A percentile compares a stretch with the other conserved stretches of the same genome.
Conservation (phyloP, 2,113 vertebrate species). For the Dryoscopus gambensis region DNA sequence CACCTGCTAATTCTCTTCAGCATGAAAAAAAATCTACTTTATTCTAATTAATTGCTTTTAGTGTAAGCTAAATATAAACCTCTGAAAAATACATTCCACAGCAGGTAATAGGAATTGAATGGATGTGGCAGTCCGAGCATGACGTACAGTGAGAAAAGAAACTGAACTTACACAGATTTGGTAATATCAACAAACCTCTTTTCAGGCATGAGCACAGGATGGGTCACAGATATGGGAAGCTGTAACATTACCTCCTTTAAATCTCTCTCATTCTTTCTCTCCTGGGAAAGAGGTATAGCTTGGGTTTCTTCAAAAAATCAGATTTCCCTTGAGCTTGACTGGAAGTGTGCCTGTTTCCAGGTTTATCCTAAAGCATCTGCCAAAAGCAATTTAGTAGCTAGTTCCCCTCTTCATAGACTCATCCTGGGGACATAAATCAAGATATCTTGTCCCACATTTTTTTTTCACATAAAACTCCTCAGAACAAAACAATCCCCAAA, state of each 20-base stretch:
- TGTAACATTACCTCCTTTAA: background rate
- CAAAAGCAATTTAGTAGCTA: background rate
- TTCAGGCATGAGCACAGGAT: background rate
- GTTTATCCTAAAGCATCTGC: background rate
- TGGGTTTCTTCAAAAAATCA: background rate
- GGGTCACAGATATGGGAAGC: background rate
- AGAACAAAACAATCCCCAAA: background rate
- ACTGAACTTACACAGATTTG: background rate
- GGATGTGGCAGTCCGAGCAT: background rate
- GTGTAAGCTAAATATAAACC: background rate
- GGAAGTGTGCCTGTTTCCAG: background rate
- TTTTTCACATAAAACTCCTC: background rate
- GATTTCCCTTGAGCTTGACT: background rate
- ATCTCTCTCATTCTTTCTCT: background rate
- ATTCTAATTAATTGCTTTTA: background rate
- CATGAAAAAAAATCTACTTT: background rate
- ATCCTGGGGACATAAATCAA: background rate
- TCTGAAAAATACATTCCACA: background rate
- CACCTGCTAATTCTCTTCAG: background rate
- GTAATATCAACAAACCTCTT: background rate
- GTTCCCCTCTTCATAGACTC: background rate
- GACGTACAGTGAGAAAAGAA: accelerated
- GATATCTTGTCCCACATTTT: background rate
- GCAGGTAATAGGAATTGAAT: background rate
- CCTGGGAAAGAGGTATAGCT: background rate